Evolutionary conservation across 2,888 invertebrate species (phyloP).

Genomic region (Notocelia uddmanniana): DNA sequence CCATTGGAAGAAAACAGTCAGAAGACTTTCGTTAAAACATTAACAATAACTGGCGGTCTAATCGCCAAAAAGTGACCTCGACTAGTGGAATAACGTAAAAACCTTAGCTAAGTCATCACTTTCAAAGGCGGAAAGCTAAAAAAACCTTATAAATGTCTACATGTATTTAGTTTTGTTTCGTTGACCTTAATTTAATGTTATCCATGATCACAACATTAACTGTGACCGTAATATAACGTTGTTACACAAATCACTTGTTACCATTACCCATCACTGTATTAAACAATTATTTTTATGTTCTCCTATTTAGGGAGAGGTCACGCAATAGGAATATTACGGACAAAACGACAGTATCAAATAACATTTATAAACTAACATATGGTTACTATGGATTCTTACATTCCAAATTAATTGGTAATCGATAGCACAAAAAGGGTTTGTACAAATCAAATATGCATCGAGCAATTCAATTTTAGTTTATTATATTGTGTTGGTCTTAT

Average conservation of each 20-base stretch:
- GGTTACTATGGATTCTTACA: conserved; percentile 8
- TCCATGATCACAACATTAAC: conserved; percentile 19
- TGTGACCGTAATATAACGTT: conserved; percentile 2
- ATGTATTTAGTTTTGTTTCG: not conserved
- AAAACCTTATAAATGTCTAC: not conserved
- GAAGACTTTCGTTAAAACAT: too few species aligned
- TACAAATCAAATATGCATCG: not conserved
- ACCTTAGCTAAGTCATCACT: not conserved
- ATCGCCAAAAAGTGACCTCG: too few species aligned
- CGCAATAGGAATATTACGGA: conserved; percentile 62
- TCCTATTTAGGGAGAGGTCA: conserved; percentile 58
- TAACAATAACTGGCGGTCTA: too few species aligned
- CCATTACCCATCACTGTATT: conserved; percentile 38
- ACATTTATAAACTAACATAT: conserved; percentile 11
- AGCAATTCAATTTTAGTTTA: not conserved
- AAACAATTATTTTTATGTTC: conserved; percentile 53
- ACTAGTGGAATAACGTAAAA: too few species aligned
- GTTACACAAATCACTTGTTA: conserved; percentile 37
- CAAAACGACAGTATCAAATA: conserved; percentile 47
- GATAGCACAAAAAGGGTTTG: not conserved
- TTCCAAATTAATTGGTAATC: conserved; percentile 22
- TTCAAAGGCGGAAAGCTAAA: not conserved
- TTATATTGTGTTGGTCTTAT: not conserved
- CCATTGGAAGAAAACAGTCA: too few species aligned
- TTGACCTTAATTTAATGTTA: not conserved